Base-by-base conservation (phyloP, 1,140 invertebrate genomes). In the Drosophila carrolli region DNA sequence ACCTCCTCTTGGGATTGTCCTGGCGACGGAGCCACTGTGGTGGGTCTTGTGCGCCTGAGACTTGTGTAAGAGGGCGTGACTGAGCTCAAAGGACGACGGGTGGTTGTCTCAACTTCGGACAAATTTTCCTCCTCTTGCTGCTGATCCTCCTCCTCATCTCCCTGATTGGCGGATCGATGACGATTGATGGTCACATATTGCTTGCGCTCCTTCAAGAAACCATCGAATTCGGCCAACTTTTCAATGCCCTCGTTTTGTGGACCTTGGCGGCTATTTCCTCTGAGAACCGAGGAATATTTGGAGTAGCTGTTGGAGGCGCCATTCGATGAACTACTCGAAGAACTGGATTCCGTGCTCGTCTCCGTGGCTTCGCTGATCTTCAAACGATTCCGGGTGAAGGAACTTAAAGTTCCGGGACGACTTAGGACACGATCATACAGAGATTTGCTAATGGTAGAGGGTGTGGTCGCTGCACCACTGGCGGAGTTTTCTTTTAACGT, bases 231-330 rank as follows among this genome's bases (percentile, higher is more conserved):
- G 0, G 93, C 81, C 5, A 94, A 62, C 48, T 94, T 92, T 13
- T 94, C 94, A 1, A 96, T 78, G 0, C 96, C 96, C 56, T 95
- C 95, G 77, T 96, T 96, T 76, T 97, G 96, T 0, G 96, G 94
- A 37, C 95, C 94, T 44, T 94, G 82, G n/a, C 94, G 93, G 72
- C 94, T 95, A 77, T 95, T 95, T 54, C 94, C 92, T 7, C 93
- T 81, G 59, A 93, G 50, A 19, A 93, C 86, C 5, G 91, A 91
- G 0, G 91, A 91, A 62, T 92, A 93, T 62, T 92, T 92, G 5
- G 76, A 89, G n/a, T 63, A 75, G 35, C 46, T 78, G 16, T 55
- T 78, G 13, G 43, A 14, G 6, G 35, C n/a, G 3, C 19, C 11
- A 16, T 35, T 29, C 14, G 41, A n/a, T 9, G 43, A 23, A 35